These are phyloP conservation scores for Antechinus flavipes DNA, from an alignment of 2,113 vertebrate species.

Conservation along the genomic window DNA sequence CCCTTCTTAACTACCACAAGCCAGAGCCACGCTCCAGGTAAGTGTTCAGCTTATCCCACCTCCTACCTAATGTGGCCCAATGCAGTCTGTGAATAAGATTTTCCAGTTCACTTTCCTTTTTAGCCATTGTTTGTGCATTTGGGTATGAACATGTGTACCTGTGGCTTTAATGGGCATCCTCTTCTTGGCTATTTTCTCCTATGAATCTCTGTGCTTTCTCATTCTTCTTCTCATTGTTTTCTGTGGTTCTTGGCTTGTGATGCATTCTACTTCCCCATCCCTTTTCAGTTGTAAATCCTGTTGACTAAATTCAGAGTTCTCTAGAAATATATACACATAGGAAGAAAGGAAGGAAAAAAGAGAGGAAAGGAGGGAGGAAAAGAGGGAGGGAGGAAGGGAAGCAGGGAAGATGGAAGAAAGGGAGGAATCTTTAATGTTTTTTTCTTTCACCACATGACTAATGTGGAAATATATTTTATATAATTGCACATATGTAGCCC, in stretches of 20 bases:
- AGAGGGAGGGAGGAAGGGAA: no score
- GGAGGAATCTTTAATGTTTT: no score
- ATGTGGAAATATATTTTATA: no score
- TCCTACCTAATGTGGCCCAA: neutral
- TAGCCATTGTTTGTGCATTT: neutral
- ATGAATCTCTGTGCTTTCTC: neutral
- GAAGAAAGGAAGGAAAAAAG: no score
- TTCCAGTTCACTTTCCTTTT: neutral
- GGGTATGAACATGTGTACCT: neutral
- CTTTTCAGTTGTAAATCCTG: neutral
- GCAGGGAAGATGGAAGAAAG: no score
- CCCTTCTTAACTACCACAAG: no score
- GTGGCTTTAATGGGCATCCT: neutral
- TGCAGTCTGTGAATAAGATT: neutral
- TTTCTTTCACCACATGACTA: no score
- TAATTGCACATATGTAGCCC: no score
- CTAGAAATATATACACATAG: neutral
- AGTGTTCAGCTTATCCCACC: neutral
- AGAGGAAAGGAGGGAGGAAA: no score
- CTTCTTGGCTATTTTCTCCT: neutral
- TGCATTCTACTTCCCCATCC: neutral
- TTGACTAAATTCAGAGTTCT: neutral
- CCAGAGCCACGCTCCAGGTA: neutral
- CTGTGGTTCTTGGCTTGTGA: neutral
- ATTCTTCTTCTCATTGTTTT: neutral